Evolutionary conservation across 2,888 invertebrate genomes (phyloP).

Genomic region (Cryptocephalus moraei): DNA sequence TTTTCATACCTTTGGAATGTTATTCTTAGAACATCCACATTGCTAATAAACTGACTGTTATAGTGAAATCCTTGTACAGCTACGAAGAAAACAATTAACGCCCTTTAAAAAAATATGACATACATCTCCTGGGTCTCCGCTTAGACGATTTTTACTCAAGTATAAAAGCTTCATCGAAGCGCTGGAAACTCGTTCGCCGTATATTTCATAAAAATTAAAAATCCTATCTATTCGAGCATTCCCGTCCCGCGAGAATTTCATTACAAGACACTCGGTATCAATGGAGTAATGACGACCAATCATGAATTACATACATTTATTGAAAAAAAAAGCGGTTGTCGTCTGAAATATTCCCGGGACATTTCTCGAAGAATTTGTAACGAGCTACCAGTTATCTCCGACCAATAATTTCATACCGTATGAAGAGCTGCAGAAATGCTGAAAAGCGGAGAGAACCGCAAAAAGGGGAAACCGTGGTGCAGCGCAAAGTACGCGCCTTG

Average conservation of each 20-base stretch:
- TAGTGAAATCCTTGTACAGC: too few relatives aligned
- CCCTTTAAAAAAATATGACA: too few relatives aligned
- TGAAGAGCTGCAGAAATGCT: slow-evolving; percentile 1
- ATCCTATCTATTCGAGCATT: neutral
- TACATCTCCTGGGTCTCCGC: too few relatives aligned
- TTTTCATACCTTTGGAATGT: too few relatives aligned
- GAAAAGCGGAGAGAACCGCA: slow-evolving; percentile 2
- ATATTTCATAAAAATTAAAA: too few relatives aligned
- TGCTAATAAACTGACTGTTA: too few relatives aligned
- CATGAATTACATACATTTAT: neutral
- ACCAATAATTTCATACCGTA: slow-evolving; percentile 6
- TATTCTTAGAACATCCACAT: too few relatives aligned
- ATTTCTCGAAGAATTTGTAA: slow-evolving; percentile 8
- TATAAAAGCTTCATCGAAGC: too few relatives aligned
- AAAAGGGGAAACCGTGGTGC: slow-evolving; percentile 11
- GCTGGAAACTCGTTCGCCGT: too few relatives aligned
- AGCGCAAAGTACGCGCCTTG: slow-evolving; percentile 13
- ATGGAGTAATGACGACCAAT: neutral
- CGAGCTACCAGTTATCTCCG: slow-evolving; percentile 3
- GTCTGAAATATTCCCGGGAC: neutral
- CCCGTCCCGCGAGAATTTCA: neutral
- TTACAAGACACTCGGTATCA: neutral
- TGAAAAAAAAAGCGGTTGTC: neutral
- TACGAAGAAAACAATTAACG: too few relatives aligned
- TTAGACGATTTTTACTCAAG: too few relatives aligned